Evolutionary conservation across 2,797 vertebrate genomes (phyloP).

Genomic region (Pteronotus mesoamericanus): DNA sequence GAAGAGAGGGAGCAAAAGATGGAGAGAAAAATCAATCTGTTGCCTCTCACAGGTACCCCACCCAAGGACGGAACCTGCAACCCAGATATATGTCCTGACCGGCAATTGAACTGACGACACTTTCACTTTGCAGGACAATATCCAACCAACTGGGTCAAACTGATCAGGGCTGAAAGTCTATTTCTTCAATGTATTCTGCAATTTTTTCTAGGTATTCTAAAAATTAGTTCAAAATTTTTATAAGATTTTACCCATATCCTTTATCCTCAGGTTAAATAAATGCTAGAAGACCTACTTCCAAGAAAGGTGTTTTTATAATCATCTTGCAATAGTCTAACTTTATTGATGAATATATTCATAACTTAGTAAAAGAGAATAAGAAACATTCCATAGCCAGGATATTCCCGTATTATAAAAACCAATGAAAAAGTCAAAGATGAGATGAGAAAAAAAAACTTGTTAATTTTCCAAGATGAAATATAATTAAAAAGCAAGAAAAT

Average conservation of each 20-base stretch:
- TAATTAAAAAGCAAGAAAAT: constrained; percentile 46
- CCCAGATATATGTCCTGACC: no score
- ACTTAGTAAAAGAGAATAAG: background rate
- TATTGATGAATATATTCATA: constrained; percentile 39
- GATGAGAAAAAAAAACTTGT: constrained; percentile 26
- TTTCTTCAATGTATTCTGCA: background rate
- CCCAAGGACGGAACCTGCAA: no score
- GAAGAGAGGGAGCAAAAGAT: no score
- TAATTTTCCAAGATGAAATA: constrained; percentile 54
- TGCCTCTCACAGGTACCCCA: no score
- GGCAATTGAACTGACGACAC: no score
- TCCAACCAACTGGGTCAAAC: no score
- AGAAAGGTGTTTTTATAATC: background rate
- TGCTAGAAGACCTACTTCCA: background rate
- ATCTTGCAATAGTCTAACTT: background rate
- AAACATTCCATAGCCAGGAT: constrained; percentile 1
- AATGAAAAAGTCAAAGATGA: constrained; percentile 50
- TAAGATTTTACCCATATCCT: constrained; percentile 28
- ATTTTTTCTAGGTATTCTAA: background rate
- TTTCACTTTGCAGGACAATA: no score
- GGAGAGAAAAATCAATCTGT: no score
- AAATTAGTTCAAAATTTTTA: constrained; percentile 23
- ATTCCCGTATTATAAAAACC: background rate
- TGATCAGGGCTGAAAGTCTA: background rate
- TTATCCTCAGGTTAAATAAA: constrained; percentile 19